These are phyloP conservation scores for Cheilosia vulpina DNA, from an alignment of 2,888 invertebrate species.

Conservation along the genomic window DNA sequence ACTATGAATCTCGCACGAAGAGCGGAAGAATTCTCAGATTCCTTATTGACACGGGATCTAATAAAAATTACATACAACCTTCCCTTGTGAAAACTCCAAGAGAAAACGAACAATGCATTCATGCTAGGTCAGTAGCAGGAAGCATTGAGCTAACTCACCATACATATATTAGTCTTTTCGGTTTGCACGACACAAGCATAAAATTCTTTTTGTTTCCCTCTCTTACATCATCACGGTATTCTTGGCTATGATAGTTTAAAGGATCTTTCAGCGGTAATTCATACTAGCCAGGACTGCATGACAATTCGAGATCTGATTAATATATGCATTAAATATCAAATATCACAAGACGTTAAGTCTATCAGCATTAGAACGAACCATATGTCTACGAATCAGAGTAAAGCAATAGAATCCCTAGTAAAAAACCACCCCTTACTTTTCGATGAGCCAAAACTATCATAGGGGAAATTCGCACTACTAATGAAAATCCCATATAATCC, in stretches of 20 bases:
- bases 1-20: constrained; percentile 65
- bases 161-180: constrained; percentile 39
- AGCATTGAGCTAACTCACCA: constrained; percentile 59
- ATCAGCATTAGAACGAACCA: background rate
- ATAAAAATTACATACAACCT: no score
- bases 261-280: background rate
- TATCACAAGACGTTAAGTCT: background rate
- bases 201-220: constrained; percentile 30
- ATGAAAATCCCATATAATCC: background rate
- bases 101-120: constrained; percentile 56
- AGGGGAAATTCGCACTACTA: background rate
- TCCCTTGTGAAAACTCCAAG: constrained; percentile 40
- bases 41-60: no score
- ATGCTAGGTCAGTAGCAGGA: constrained; percentile 61
- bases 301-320: background rate
- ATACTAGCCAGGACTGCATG: constrained; percentile 1
- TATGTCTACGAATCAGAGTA: background rate
- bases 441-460: background rate
- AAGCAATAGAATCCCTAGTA: no score
- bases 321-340: background rate
- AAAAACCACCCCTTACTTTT: no score
- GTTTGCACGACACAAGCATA: constrained; percentile 13
- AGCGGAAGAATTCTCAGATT: constrained; percentile 70
- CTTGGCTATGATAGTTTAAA: constrained; percentile 59
- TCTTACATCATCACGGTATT: constrained; percentile 35